Evolutionary conservation across 2,113 vertebrate species (phyloP).

Genomic region (Tor tambroides): DNA sequence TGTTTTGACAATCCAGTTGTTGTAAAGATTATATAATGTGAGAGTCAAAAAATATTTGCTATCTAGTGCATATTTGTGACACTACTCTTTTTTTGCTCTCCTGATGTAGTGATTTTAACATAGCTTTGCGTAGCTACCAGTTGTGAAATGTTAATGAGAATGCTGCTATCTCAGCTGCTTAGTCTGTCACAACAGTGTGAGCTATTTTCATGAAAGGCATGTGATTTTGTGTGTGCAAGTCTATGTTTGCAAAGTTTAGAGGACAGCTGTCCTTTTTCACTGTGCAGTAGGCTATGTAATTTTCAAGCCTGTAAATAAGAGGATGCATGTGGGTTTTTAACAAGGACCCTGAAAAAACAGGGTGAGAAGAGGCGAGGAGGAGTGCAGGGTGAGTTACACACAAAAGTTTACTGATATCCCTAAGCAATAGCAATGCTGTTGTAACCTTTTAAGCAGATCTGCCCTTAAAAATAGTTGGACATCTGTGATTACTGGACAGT

Average conservation of each 20-base stretch:
- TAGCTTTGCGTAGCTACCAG: slow-evolving; percentile 4
- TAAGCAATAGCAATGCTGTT: background rate
- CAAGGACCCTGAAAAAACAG: background rate
- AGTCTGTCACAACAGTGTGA: slow-evolving; percentile 19
- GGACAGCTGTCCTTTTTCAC: slow-evolving; percentile 34
- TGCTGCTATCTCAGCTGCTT: slow-evolving; percentile 25
- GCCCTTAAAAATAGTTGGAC: background rate
- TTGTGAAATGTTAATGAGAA: slow-evolving; percentile 52
- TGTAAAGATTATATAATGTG: background rate
- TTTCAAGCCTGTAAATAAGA: slow-evolving; percentile 41
- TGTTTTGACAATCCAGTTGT: background rate
- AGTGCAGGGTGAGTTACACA: background rate
- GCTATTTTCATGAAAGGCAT: slow-evolving; percentile 33
- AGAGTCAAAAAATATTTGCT: background rate
- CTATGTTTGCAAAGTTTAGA: slow-evolving; percentile 8
- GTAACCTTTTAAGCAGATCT: background rate
- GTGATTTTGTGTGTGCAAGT: background rate
- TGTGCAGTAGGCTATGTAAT: slow-evolving; percentile 32
- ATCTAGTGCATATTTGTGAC: background rate
- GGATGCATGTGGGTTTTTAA: slow-evolving; percentile 34
- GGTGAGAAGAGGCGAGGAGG: background rate
- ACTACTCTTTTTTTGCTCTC: background rate
- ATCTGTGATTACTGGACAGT: background rate
- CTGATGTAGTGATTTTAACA: slow-evolving; percentile 25
- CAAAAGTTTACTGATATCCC: background rate